A percentile compares a stretch with the other conserved stretches of the same genome.
Conservation (phyloP, 2,888 invertebrate species). For the Plebejus anna region DNA sequence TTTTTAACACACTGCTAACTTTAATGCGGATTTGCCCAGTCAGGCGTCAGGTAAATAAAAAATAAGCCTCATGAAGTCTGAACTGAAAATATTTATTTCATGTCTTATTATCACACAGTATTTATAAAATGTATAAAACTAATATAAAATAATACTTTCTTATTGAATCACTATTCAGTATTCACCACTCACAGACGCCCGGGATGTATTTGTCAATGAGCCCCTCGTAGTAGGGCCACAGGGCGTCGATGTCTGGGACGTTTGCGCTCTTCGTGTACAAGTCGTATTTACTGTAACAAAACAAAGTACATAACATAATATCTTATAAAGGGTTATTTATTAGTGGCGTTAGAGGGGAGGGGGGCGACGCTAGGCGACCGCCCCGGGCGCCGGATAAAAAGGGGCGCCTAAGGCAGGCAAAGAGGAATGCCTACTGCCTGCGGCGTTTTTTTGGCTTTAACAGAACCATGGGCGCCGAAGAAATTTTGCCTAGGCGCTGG, state of each 20-base stretch:
- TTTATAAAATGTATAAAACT: not conserved
- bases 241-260: slow-evolving; percentile 89
- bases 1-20: not conserved
- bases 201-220: slow-evolving; percentile 96
- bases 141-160: not conserved
- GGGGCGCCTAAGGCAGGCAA: no score
- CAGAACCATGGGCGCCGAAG: no score
- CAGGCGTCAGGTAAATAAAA: no score
- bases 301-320: no score
- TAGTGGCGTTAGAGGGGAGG: no score
- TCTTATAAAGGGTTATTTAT: not conserved
- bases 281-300: slow-evolving; percentile 89
- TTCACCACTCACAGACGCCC: slow-evolving; percentile 86
- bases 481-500: no score
- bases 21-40: not conserved
- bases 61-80: not conserved
- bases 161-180: not conserved
- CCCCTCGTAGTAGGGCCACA: slow-evolving; percentile 95
- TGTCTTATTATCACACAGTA: not conserved
- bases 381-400: no score
- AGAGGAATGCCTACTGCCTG: no score
- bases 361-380: no score
- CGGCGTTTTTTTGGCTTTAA: no score
- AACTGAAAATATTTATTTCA: not conserved
- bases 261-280: slow-evolving; percentile 79